Conservation (phyloP, 2,888 invertebrate species). For the Melanostoma scalare region DNA sequence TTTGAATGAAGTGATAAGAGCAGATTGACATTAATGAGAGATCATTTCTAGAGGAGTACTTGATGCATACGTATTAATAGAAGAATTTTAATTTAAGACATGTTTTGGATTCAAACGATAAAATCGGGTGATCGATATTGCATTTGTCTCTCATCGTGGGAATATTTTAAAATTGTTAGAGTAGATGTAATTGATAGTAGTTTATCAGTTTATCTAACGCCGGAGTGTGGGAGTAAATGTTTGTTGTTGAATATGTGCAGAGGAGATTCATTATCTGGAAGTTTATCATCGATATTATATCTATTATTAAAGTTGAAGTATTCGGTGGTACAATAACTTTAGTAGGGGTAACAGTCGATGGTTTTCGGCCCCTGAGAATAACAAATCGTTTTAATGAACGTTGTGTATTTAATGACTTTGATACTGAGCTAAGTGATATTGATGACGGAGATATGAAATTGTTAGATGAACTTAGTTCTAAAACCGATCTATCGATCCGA, state of each 20-base stretch:
- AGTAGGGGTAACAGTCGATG: not conserved
- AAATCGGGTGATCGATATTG: conserved; percentile 22
- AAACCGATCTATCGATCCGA: not conserved
- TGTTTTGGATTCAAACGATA: conserved; percentile 26
- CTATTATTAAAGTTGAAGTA: no score
- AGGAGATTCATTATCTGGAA: conserved; percentile 1
- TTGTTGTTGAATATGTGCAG: not conserved
- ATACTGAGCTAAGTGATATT: no score
- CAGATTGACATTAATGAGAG: no score
- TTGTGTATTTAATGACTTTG: no score
- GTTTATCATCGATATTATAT: no score
- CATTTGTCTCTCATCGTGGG: conserved; percentile 20
- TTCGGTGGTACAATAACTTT: no score
- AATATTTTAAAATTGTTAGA: no score
- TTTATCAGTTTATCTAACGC: conserved; percentile 6
- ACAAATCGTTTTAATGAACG: no score
- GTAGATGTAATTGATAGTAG: conserved; percentile 1
- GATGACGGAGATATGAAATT: conserved; percentile 18
- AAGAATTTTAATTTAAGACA: conserved; percentile 2
- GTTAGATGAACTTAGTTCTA: not conserved
- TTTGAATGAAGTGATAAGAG: no score
- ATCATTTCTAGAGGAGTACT: no score
- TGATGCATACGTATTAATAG: no score
- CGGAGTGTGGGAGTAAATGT: conserved; percentile 13
- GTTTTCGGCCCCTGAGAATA: not conserved